Base-by-base conservation (phyloP, 2,797 vertebrate species). In the Scolopax bukidnonensis region DNA sequence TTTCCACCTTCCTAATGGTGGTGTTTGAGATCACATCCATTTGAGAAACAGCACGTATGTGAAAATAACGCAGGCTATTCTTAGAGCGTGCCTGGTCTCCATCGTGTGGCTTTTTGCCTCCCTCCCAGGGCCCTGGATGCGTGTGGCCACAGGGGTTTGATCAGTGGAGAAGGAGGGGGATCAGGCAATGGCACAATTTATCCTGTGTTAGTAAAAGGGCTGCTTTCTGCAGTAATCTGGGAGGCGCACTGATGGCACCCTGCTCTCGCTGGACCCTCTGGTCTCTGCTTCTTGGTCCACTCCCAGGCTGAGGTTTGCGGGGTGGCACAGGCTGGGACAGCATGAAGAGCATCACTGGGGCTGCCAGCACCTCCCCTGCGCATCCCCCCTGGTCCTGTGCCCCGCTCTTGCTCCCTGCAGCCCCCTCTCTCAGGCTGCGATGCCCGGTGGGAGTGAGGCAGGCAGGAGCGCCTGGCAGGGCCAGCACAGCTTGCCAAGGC, bases 271-370 rank as follows among this genome's bases (percentile, higher is more conserved):
- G 33, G 32, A 53, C 15, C 38, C 33, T 47, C 56, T 16, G 15
- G 21, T 17, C 16, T 75, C 69, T 53, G 60, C 64, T 40, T 40
- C 40, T 27, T 30, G 12, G 38, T 57, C 21, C 38, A 48, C 20
- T 56, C 25, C 53, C 53, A 43, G 32, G 75, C n/a, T 40, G 63
- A 47, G 59, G 21, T 53, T 25, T 71, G 67, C 57, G 11, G 14
- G 23, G 3, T 7, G 32, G 60, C 1, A 2, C 1, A 0, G 56
- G 38, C 67, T 75, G 40, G 33, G 63, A 27, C 1, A 6, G 4
- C 11, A 17, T 13, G 30, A 43, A 61, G 30, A 73, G 65, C 41
- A 18, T 0, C 0, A 36, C 36, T 36, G 36, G 36, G 8, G 36
- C 36, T 36, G 36, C 36, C 36, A 36, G 36, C 36, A 36, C 1